These are phyloP conservation scores for Listrodromus nycthemerus DNA, from an alignment of 2,888 invertebrate species.

Conservation along the genomic window DNA sequence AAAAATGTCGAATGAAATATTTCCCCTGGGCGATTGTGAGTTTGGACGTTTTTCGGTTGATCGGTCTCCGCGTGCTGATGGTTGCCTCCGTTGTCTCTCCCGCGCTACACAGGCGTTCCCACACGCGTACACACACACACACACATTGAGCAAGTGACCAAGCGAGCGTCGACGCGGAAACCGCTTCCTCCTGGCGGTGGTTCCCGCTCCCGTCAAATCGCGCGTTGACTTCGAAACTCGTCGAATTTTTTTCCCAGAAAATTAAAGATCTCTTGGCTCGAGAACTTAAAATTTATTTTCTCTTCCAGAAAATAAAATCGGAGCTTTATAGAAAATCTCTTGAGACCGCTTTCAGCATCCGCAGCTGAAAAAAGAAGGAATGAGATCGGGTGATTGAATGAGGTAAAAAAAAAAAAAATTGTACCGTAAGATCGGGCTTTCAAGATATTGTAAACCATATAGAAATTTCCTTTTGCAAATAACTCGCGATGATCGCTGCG, in stretches of 20 bases:
- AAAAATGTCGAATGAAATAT: constrained; percentile 78
- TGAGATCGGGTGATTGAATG: background rate
- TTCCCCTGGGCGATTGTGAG: constrained; percentile 77
- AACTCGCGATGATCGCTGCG: background rate
- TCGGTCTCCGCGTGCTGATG: constrained; percentile 78
- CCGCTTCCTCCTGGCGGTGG: constrained; percentile 33
- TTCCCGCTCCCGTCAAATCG: constrained; percentile 52
- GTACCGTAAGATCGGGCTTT: background rate
- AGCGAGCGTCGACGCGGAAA: constrained; percentile 61
- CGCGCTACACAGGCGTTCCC: constrained; percentile 37
- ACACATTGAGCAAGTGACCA: constrained; percentile 38
- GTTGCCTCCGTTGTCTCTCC: constrained; percentile 73
- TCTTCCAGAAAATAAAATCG: too few relatives aligned
- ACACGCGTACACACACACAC: background rate
- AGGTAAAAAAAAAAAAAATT: constrained; percentile 16
- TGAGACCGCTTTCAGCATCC: too few relatives aligned
- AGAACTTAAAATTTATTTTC: too few relatives aligned
- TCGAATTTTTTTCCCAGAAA: background rate
- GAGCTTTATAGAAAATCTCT: too few relatives aligned
- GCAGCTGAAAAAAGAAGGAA: too few relatives aligned
- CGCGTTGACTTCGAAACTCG: constrained; percentile 53
- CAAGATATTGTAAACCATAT: constrained; percentile 1
- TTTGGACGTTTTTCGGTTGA: constrained; percentile 82
- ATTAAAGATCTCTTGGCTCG: too few relatives aligned
- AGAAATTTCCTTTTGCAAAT: background rate